phyloP scores from a whole-genome alignment of 64 coral and sea anemone species.

The Montipora efflorescens region DNA sequence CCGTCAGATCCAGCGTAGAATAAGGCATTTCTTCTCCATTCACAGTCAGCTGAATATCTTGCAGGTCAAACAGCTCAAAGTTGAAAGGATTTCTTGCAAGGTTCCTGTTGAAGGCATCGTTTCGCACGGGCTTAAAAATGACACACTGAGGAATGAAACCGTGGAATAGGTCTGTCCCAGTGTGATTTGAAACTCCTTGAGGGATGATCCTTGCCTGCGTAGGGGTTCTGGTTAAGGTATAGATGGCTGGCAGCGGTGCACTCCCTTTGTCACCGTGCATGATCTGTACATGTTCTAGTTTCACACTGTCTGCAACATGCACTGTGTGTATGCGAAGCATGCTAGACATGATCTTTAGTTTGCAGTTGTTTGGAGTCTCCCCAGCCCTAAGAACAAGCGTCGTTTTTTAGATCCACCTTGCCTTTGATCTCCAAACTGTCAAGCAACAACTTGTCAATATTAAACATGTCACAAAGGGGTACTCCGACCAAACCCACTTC shows the following conservation, averaged over 20 bases:
- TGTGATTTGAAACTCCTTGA: background rate
- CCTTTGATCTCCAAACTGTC: conserved; percentile 3
- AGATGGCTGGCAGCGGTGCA: background rate
- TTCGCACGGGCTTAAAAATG: conserved; percentile 22
- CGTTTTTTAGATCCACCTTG: background rate
- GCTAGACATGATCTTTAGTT: background rate
- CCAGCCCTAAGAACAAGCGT: background rate
- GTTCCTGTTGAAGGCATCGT: conserved; percentile 19
- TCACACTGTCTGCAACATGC: background rate
- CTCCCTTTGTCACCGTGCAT: background rate
- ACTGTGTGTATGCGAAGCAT: background rate
- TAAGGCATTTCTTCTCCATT: conserved; percentile 26
- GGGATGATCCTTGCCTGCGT: background rate
- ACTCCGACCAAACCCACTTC: conserved; percentile 1
- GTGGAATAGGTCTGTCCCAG: conserved; percentile 3
- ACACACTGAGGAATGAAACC: conserved; percentile 34
- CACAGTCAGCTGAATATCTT: conserved; percentile 8
- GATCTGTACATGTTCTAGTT: background rate
- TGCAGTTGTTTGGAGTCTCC: background rate
- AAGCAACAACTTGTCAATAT: conserved; percentile 14
- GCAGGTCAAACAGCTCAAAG: conserved; percentile 27
- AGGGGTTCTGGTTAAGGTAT: conserved; percentile 12
- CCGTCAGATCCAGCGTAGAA: background rate
- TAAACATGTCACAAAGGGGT: conserved; percentile 57
- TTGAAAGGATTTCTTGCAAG: conserved; percentile 42